Conservation (phyloP, 2,113 vertebrate genomes). For the Panurus biarmicus region DNA sequence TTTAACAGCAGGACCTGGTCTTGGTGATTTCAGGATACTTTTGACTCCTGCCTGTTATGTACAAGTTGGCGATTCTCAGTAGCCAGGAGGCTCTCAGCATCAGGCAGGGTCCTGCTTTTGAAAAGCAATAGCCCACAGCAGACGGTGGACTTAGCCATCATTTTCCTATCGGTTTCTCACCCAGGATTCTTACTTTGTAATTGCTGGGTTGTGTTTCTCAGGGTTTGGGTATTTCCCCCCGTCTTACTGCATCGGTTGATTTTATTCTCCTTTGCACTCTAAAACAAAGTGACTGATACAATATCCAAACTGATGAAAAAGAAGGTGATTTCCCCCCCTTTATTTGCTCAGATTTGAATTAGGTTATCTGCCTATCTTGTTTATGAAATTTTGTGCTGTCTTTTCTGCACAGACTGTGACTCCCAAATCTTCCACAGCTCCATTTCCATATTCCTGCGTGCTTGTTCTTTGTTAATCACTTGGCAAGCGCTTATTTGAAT, state of each 20-base stretch:
- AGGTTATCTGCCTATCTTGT: slow-evolving; percentile 79
- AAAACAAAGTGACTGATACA: slow-evolving; percentile 71
- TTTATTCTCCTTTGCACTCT: slow-evolving; percentile 35
- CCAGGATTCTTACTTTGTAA: slow-evolving; percentile 45
- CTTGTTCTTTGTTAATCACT: slow-evolving; percentile 98
- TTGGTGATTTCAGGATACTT: neutral
- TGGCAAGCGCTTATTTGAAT: slow-evolving; percentile 99
- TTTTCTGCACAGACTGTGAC: slow-evolving; percentile 72
- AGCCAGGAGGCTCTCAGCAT: neutral
- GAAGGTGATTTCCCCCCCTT: slow-evolving; percentile 39
- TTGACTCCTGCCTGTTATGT: neutral
- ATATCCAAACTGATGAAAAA: slow-evolving; percentile 66
- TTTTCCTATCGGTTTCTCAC: slow-evolving; percentile 53
- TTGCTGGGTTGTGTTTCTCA: slow-evolving; percentile 32
- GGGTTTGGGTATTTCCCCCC: neutral
- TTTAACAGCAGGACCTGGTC: neutral
- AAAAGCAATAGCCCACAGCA: slow-evolving; percentile 38
- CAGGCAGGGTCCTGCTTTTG: neutral
- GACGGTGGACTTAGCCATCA: neutral
- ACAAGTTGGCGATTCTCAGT: neutral
- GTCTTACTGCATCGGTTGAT: neutral
- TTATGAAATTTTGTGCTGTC: slow-evolving; percentile 75
- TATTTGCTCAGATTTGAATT: slow-evolving; percentile 69
- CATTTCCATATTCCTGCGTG: slow-evolving; percentile 91
- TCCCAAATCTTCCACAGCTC: slow-evolving; percentile 81